phyloP scores from a whole-genome alignment of 2,888 invertebrate species.

The Epistrophella euchroma region DNA sequence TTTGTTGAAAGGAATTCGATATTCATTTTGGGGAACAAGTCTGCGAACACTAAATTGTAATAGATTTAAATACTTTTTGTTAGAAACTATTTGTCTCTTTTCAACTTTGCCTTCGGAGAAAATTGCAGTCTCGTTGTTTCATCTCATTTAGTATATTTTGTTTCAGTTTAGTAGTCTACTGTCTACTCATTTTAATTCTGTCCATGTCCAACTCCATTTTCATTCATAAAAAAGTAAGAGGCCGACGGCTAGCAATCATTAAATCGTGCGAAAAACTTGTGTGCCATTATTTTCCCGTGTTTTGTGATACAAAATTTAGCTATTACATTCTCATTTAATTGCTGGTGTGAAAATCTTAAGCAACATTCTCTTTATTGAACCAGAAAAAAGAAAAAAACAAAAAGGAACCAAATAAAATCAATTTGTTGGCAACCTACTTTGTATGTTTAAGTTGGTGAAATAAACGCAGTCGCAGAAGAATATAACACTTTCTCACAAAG shows the following conservation, averaged over 20 bases:
- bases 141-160: background rate
- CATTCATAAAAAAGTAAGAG: constrained; percentile 19
- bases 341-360: background rate
- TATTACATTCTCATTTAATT: background rate
- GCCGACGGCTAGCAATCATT: constrained; percentile 8
- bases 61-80: no score
- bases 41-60: no score
- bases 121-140: no score
- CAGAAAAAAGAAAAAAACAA: background rate
- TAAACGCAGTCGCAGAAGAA: constrained; percentile 51
- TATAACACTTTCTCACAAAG: constrained; percentile 37
- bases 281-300: constrained; percentile 1
- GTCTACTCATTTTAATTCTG: no score
- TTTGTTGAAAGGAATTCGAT: no score
- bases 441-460: constrained; percentile 19
- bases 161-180: no score
- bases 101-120: no score
- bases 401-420: constrained; percentile 14
- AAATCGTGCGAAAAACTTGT: background rate
- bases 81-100: no score
- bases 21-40: no score
- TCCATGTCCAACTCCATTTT: background rate
- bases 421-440: constrained; percentile 38
- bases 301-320: background rate
- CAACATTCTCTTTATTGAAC: background rate